These are phyloP conservation scores for Leptinotarsa rubiginosa DNA, from an alignment of 2,888 invertebrate genomes.

Conservation along the genomic window DNA sequence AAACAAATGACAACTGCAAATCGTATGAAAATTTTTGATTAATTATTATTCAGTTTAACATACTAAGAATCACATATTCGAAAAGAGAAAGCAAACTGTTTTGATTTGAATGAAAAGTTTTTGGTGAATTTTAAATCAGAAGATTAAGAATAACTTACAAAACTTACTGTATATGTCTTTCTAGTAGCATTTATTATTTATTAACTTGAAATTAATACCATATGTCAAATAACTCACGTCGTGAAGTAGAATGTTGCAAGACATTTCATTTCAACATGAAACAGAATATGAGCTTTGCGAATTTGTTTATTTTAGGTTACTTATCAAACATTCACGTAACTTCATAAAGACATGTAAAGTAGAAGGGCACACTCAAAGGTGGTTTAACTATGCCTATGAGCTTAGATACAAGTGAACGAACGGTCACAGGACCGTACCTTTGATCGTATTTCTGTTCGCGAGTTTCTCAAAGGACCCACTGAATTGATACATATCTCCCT, in stretches of 20 bases:
- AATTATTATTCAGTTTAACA: too few species aligned
- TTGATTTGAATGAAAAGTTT: too few species aligned
- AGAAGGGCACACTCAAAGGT: conserved; percentile 38
- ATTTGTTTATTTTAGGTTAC: conserved; percentile 26
- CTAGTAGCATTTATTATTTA: neutral
- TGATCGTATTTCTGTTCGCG: conserved; percentile 51
- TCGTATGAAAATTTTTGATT: too few species aligned
- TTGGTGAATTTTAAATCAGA: too few species aligned
- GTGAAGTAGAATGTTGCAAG: neutral
- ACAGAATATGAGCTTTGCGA: neutral
- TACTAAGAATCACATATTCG: too few species aligned
- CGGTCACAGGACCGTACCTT: conserved; percentile 49
- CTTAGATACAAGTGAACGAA: conserved; percentile 51
- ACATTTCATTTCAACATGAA: neutral
- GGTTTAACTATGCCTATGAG: conserved; percentile 42
- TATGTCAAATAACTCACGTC: neutral
- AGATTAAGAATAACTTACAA: too few species aligned
- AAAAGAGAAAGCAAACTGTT: too few species aligned
- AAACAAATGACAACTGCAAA: too few species aligned
- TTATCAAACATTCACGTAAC: conserved; percentile 32
- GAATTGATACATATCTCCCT: conserved; percentile 47
- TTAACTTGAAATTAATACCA: neutral
- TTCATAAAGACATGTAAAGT: conserved; percentile 37
- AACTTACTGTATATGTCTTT: too few species aligned
- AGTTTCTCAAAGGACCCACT: conserved; percentile 43